Percentiles rank a stretch among this genome's conserved stretches.
Evolutionary conservation across 2,113 vertebrate genomes (phyloP).

Genomic region (Dasypus novemcinctus): DNA sequence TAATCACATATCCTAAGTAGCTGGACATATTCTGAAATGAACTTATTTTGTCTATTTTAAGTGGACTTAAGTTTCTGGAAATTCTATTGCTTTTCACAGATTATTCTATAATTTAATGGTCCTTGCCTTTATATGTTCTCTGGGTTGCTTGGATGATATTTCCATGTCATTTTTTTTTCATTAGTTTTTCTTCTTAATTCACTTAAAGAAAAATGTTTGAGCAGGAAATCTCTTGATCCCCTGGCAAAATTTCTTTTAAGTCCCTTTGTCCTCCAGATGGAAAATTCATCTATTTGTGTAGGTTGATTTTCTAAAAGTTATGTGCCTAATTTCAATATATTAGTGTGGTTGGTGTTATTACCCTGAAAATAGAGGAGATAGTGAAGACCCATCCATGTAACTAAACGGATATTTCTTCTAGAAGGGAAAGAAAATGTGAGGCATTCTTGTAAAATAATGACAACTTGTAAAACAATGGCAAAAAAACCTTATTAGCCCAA

Average conservation of each 20-base stretch:
- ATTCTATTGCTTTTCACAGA: neutral
- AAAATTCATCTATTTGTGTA: neutral
- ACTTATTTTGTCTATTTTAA: neutral
- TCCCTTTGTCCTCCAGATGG: neutral
- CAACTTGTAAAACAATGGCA: neutral
- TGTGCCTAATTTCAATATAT: neutral
- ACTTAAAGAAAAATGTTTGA: neutral
- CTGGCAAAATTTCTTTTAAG: neutral
- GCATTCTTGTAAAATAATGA: neutral
- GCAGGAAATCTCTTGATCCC: neutral
- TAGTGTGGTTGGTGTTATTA: neutral
- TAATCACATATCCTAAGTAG: neutral
- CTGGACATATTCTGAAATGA: neutral
- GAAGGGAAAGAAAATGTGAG: too few species aligned
- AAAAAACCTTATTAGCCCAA: neutral
- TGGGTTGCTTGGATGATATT: neutral
- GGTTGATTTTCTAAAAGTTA: neutral
- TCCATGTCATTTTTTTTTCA: neutral
- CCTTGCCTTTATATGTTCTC: neutral
- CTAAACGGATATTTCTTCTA: neutral
- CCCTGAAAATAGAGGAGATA: neutral
- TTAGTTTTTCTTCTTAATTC: slow-evolving; percentile 5
- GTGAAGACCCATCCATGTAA: neutral
- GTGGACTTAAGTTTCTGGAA: neutral
- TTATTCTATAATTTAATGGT: neutral